Conservation (phyloP, 2,113 vertebrate species). For the Bungarus multicinctus region DNA sequence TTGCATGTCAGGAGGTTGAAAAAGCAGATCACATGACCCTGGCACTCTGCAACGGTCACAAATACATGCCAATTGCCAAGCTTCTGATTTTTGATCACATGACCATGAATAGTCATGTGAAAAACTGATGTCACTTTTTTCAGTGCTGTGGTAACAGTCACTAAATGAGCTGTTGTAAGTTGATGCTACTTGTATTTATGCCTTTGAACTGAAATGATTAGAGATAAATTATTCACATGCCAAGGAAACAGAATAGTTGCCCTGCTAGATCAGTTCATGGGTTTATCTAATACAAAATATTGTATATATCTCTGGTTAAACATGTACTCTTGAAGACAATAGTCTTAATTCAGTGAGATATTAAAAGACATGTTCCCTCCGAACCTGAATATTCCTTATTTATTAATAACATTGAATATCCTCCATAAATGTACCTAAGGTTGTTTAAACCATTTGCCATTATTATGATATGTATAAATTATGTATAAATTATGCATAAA, state of each 20-base stretch:
- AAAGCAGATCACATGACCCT: too few relatives aligned
- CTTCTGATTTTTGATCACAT: too few relatives aligned
- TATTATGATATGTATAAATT: neutral
- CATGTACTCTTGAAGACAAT: neutral
- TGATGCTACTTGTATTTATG: neutral
- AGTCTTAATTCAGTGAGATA: neutral
- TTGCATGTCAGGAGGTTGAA: too few relatives aligned
- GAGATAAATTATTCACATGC: neutral
- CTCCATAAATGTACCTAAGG: neutral
- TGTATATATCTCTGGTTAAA: neutral
- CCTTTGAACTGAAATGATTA: neutral
- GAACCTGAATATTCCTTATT: neutral
- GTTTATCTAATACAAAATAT: neutral
- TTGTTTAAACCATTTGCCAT: neutral
- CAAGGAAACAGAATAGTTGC: neutral
- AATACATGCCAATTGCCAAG: too few relatives aligned
- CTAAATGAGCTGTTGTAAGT: too few relatives aligned
- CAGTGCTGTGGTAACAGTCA: too few relatives aligned
- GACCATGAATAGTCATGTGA: too few relatives aligned
- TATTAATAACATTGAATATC: neutral
- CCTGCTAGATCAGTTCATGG: neutral
- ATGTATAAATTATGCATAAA: neutral
- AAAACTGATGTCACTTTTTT: too few relatives aligned
- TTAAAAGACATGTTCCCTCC: neutral
- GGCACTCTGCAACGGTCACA: too few relatives aligned